Base-by-base conservation (phyloP, 2,797 vertebrate species). In the Acanthornis magna region DNA sequence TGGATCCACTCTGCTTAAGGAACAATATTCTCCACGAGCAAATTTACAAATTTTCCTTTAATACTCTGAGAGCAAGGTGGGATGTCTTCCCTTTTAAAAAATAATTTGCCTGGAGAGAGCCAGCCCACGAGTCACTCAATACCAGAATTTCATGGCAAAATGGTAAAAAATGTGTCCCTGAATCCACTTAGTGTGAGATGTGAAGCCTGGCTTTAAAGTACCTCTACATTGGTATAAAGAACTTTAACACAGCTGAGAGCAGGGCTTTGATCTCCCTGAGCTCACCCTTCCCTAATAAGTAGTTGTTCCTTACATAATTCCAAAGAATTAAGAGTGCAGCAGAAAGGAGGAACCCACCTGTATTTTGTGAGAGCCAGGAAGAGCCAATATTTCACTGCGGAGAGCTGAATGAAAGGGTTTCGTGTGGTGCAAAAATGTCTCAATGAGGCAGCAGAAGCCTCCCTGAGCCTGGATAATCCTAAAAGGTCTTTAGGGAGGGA, bases 191-290 rank as follows among this genome's bases (percentile, higher is more conserved):
- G 60, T 11, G 70, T 55, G 67, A 85, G 84, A 65, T 34, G 26
- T 18, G 0, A 1, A 73, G 63, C 58, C 18, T 67, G 23, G 17
- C 76, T 91, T 81, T 77, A 67, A 91, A 87, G 38, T 45, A 48
- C 57, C 54, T 92, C 78, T 85, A 5, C 30, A 7, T 2, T 45
- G 79, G 17, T 11, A 66, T 55, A 72, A 91, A 91, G 62, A 48
- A 38, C 77, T 13, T 74, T 30, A 72, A 22, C 84, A 38, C 5
- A 38, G 75, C 62, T 94, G 72, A 92, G 91, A 89, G 73, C 29
- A 58, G 81, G 58, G 65, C 81, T 96, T 95, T 96, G 93, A 94
- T 95, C 89, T 92, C 84, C 6, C 23, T 45, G 19, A 77, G 47
- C 71, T 92, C 72, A 19, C 5, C 4, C 48, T 66, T 65, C 68